Base-by-base conservation (phyloP, 2,888 invertebrate species). In the Pterostichus madidus region DNA sequence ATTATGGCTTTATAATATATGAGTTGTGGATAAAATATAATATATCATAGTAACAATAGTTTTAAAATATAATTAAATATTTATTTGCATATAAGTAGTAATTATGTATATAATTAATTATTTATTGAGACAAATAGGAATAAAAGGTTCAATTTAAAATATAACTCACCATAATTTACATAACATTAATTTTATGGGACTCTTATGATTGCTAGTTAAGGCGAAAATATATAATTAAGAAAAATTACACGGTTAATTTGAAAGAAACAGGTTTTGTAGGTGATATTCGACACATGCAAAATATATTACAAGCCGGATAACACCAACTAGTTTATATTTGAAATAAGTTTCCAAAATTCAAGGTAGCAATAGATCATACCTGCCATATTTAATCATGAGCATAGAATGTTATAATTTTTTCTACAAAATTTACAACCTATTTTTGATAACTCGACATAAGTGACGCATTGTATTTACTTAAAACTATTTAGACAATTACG, bases 221-320 rank as follows among this genome's bases (percentile, higher is more conserved):
- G 4, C 44, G 1, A 10, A 49, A 49, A 49, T 11, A 49, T 49
- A 59, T 59, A 59, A 59, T 59, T 59, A 59, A 24, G 8, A 59
- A 59, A 59, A 59, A 59, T 59, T 59, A 59, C 4, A 17, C 31
- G 7, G 59, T 15, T 59, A 59, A 59, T 31, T 59, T 59, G 59
- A 24, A 59, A 17, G 0, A 59, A 59, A 59, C 59, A 13, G 31
- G 59, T 59, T 59, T 17, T 13, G 13, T 6, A 24, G 39, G 5
- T 49, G 5, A 11, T 5, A 49, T n/a, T 5, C 49, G 49, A 49
- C 10, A 49, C 13, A 13, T n/a, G 49, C 13, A 11, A 59, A 59
- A 59, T 59, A 24, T 59, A 59, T 59, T 59, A 13, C 5, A 11
- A 59, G 31, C 1, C 31, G 59, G 53, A 53, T 53, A 53, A 53